Evolutionary conservation across 2,888 invertebrate genomes (phyloP).

Genomic region (Nesidiocoris tenuis): DNA sequence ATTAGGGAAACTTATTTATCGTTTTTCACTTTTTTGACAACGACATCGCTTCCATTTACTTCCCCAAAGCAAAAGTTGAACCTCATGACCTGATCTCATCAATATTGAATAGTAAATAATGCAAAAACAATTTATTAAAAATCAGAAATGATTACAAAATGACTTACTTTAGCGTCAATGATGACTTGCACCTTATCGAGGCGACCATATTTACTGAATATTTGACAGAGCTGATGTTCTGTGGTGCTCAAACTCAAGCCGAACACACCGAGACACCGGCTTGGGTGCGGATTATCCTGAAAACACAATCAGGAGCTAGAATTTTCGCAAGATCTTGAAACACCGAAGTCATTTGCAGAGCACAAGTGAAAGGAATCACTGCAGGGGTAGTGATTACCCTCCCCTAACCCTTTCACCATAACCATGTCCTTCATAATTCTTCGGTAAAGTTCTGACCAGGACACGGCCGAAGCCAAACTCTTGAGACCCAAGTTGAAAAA

Average conservation of each 20-base stretch:
- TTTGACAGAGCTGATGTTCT: constrained; percentile 86
- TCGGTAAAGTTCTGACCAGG: no score
- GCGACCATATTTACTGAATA: constrained; percentile 88
- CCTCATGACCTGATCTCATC: neutral
- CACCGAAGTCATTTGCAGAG: no score
- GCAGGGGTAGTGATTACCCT: no score
- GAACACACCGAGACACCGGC: constrained; percentile 90
- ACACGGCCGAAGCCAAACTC: no score
- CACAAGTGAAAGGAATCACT: no score
- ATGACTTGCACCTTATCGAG: constrained; percentile 92
- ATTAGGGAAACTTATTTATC: no score
- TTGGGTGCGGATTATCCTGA: constrained; percentile 81
- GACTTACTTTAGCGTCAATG: constrained; percentile 83
- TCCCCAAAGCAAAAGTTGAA: neutral
- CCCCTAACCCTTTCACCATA: no score
- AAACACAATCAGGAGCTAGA: constrained; percentile 34
- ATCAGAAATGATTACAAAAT: neutral
- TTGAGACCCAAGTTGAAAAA: no score
- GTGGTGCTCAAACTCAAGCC: constrained; percentile 91
- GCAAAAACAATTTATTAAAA: no score
- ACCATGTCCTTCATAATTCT: no score
- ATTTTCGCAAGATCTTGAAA: neutral
- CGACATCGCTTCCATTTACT: no score
- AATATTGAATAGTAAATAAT: neutral
- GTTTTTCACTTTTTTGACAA: no score